These are phyloP conservation scores for Vanessa tameamea DNA, from an alignment of 1,140 invertebrate genomes.

Conservation along the genomic window DNA sequence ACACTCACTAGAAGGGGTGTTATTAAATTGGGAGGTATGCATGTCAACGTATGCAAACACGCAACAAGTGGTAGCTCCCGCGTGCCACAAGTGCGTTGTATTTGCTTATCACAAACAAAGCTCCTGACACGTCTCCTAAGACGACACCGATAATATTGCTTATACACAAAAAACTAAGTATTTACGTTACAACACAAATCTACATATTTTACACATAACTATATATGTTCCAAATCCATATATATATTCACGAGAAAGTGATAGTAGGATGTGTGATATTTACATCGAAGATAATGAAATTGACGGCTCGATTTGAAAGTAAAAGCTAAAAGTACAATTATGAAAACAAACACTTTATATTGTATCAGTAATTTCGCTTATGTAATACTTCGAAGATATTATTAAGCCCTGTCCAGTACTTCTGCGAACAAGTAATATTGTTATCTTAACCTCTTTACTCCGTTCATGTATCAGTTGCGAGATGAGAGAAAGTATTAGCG, in stretches of 20 bases:
- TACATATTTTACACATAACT: neutral
- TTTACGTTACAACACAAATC: slow-evolving; percentile 14
- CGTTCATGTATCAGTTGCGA: slow-evolving; percentile 57
- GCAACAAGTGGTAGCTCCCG: slow-evolving; percentile 54
- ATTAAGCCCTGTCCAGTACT: slow-evolving; percentile 17
- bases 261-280: too few species aligned
- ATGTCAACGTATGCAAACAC: slow-evolving; percentile 68
- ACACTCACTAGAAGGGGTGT: slow-evolving; percentile 33
- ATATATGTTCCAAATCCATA: neutral
- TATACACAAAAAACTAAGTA: slow-evolving; percentile 48
- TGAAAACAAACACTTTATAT: neutral
- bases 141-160: slow-evolving; percentile 57
- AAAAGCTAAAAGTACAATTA: neutral
- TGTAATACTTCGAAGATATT: neutral
- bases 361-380: slow-evolving; percentile 5
- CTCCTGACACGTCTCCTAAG: slow-evolving; percentile 58
- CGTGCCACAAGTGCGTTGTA: slow-evolving; percentile 64
- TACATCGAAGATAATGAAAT: neutral
- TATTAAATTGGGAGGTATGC: slow-evolving; percentile 68
- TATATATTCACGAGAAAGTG: too few species aligned
- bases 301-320: neutral
- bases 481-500: slow-evolving; percentile 68
- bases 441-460: slow-evolving; percentile 75
- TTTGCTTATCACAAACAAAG: slow-evolving; percentile 67
- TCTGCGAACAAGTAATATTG: slow-evolving; percentile 55